Evolutionary conservation across 2,888 invertebrate species (phyloP).

Genomic region (Rhorus exstirpatorius): DNA sequence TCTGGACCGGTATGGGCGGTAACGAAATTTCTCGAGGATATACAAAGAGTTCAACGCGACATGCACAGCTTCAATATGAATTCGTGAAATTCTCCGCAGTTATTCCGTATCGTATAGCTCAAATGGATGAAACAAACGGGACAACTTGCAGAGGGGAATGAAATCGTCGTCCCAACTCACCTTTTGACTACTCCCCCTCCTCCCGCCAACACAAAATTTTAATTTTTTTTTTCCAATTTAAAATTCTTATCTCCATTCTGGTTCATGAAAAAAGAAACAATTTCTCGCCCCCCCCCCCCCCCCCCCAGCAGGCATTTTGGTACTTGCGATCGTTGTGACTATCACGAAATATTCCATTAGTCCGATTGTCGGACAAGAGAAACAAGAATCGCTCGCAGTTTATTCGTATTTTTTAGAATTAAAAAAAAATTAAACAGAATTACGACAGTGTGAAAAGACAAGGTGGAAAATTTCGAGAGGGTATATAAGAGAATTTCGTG

Average conservation of each 20-base stretch:
- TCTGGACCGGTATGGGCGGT: slow-evolving; percentile 21
- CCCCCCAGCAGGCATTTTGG: too few species aligned
- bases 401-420: too few species aligned
- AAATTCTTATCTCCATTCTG: too few species aligned
- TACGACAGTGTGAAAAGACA: neutral
- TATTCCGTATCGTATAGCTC: slow-evolving; percentile 14
- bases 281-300: too few species aligned
- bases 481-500: neutral
- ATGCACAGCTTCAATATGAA: slow-evolving; percentile 40
- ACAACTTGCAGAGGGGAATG: neutral
- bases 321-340: neutral
- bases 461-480: neutral
- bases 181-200: too few species aligned
- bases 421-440: neutral
- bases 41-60: slow-evolving; percentile 4
- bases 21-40: slow-evolving; percentile 28
- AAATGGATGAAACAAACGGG: slow-evolving; percentile 3
- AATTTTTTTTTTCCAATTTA: too few species aligned
- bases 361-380: too few species aligned
- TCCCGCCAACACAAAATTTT: too few species aligned
- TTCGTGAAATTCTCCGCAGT: slow-evolving; percentile 44
- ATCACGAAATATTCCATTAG: neutral
- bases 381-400: too few species aligned
- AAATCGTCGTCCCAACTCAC: too few species aligned
- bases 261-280: too few species aligned